Conservation (phyloP, 2,113 vertebrate genomes). For the Halichoerus grypus region DNA sequence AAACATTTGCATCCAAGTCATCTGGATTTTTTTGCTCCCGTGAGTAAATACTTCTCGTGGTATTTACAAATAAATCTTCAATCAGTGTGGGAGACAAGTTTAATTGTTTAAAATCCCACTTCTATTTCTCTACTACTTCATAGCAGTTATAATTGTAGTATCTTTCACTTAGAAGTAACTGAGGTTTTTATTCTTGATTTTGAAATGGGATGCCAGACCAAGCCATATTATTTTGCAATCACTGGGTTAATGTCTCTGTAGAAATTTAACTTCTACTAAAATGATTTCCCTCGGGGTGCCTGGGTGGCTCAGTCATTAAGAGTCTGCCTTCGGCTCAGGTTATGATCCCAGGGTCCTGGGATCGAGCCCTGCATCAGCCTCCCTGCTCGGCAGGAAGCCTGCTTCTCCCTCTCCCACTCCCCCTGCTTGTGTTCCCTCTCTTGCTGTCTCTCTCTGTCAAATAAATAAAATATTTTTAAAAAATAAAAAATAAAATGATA, state of each 20-base stretch:
- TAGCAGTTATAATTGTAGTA: constrained; percentile 36
- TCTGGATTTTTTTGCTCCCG: neutral
- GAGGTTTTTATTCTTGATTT: constrained; percentile 51
- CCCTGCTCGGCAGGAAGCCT: too few relatives aligned
- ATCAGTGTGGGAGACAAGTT: neutral
- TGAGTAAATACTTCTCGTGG: constrained; percentile 11
- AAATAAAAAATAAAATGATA: neutral
- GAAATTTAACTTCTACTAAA: constrained; percentile 36
- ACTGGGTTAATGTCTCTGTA: constrained; percentile 1
- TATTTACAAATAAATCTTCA: neutral
- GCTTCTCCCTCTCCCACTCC: too few relatives aligned
- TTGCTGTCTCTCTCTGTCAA: too few relatives aligned
- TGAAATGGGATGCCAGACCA: neutral
- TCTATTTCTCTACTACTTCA: constrained; percentile 12
- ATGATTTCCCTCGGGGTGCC: neutral
- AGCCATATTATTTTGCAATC: neutral
- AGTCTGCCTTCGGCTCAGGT: too few relatives aligned
- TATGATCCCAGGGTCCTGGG: too few relatives aligned
- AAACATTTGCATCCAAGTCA: constrained; percentile 9
- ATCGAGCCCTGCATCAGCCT: too few relatives aligned
- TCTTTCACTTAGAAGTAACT: constrained; percentile 43
- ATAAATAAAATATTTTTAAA: too few relatives aligned
- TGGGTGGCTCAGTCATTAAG: too few relatives aligned
- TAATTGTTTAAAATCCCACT: constrained; percentile 47
- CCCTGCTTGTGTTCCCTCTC: too few relatives aligned